Conservation (phyloP, 2,797 vertebrate species). For the Chaetodon trifasciatus region DNA sequence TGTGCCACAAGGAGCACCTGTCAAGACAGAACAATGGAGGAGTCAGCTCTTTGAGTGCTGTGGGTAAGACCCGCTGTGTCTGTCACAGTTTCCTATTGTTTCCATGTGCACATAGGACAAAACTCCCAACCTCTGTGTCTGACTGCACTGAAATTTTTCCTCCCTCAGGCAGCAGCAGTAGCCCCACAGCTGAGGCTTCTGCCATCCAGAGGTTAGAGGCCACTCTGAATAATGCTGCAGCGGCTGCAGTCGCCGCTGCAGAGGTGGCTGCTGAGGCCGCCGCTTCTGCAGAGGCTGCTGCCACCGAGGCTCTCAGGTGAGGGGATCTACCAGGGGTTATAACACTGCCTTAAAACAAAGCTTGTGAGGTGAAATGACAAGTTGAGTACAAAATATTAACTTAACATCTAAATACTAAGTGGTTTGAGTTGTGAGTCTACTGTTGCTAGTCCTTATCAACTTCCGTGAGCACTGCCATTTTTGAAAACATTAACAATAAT, state of each 20-base stretch:
- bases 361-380: neutral
- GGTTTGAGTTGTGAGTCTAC: neutral
- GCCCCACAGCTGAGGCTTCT: constrained; percentile 89
- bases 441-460: neutral
- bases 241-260: constrained; percentile 77
- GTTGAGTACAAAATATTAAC: neutral
- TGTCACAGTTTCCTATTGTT: constrained; percentile 11
- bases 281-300: constrained; percentile 49
- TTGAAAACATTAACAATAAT: neutral
- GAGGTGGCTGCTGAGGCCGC: constrained; percentile 71
- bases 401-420: neutral
- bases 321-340: neutral
- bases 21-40: constrained; percentile 91
- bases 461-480: neutral
- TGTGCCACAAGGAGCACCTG: constrained; percentile 93
- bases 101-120: neutral
- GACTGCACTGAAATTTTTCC: neutral
- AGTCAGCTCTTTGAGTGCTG: constrained; percentile 81
- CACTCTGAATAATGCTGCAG: constrained; percentile 90
- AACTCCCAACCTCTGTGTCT: neutral
- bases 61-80: constrained; percentile 81
- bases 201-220: constrained; percentile 93
- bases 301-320: constrained; percentile 79
- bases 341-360: neutral
- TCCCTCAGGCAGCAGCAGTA: constrained; percentile 79